phyloP scores from a whole-genome alignment of 2,888 invertebrate genomes.

The Endomychus coccineus region DNA sequence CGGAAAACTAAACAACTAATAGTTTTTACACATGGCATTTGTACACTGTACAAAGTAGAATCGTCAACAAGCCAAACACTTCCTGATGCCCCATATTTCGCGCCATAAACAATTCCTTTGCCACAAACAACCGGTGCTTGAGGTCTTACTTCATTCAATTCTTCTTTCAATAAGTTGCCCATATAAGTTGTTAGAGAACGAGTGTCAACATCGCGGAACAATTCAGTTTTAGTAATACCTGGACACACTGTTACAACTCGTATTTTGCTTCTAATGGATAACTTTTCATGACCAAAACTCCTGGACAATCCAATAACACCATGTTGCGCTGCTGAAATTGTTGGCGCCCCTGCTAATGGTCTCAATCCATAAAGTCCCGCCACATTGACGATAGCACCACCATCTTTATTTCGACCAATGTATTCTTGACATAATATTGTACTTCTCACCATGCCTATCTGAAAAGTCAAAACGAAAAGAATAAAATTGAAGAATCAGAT shows the following conservation, averaged over 20 bases:
- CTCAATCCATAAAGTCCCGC: constrained; percentile 46
- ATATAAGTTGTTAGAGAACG: constrained; percentile 26
- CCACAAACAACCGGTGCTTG: constrained; percentile 36
- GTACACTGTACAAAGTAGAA: constrained; percentile 31
- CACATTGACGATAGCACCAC: constrained; percentile 49
- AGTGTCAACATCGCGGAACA: constrained; percentile 29
- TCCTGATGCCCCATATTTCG: constrained; percentile 33
- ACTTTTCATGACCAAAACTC: constrained; percentile 35
- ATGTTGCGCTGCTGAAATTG: constrained; percentile 43
- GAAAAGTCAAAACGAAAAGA: constrained; percentile 24
- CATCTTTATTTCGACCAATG: constrained; percentile 40
- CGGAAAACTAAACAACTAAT: too few relatives aligned
- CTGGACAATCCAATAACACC: constrained; percentile 37
- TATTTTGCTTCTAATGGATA: constrained; percentile 35
- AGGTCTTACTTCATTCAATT: constrained; percentile 10
- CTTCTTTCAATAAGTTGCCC: constrained; percentile 7
- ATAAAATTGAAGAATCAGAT: not conserved
- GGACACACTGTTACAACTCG: constrained; percentile 40
- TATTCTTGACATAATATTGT: constrained; percentile 40
- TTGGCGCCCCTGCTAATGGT: constrained; percentile 43
- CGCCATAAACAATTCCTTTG: constrained; percentile 32
- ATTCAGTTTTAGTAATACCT: constrained; percentile 37
- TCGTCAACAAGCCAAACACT: constrained; percentile 40
- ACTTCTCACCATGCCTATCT: constrained; percentile 40
- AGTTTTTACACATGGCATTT: too few relatives aligned